Conservation (phyloP, 64 coral and sea anemone species). For the Trachythela sp. region DNA sequence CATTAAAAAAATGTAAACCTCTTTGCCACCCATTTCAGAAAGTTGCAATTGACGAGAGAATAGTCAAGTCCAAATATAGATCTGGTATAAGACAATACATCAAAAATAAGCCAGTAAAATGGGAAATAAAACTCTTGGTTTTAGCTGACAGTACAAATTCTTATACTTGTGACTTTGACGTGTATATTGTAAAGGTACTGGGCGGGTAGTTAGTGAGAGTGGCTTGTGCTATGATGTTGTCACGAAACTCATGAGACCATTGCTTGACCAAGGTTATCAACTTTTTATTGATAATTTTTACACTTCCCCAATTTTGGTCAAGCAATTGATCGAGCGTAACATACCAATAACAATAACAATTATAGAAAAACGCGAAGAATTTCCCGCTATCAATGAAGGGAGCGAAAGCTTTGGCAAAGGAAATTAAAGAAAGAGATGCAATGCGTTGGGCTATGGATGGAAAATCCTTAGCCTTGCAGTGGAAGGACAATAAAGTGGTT, state of each 20-base stretch:
- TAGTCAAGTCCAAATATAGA: not conserved
- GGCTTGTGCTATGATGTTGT: slow-evolving; percentile 2
- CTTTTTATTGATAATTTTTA: slow-evolving; percentile 3
- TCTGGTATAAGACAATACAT: not conserved
- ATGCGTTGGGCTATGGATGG: not conserved
- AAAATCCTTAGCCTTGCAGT: not conserved
- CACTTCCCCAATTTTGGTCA: not conserved
- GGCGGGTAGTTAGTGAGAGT: not conserved
- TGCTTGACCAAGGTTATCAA: not conserved
- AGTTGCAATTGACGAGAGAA: not conserved
- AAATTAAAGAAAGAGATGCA: not conserved
- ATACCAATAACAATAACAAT: not conserved
- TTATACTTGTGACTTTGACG: not conserved
- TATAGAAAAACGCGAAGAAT: not conserved
- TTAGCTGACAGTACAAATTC: not conserved
- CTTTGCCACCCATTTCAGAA: not conserved
- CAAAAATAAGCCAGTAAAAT: not conserved
- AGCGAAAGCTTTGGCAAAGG: not conserved
- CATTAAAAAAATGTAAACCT: not conserved
- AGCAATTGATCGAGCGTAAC: not conserved
- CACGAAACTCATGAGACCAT: not conserved
- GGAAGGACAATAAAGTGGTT: not conserved
- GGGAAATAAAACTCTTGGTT: not conserved
- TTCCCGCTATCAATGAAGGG: not conserved
- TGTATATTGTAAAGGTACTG: not conserved